Base-by-base conservation (phyloP, 2,888 invertebrate genomes). In the Drosophila putrida region DNA sequence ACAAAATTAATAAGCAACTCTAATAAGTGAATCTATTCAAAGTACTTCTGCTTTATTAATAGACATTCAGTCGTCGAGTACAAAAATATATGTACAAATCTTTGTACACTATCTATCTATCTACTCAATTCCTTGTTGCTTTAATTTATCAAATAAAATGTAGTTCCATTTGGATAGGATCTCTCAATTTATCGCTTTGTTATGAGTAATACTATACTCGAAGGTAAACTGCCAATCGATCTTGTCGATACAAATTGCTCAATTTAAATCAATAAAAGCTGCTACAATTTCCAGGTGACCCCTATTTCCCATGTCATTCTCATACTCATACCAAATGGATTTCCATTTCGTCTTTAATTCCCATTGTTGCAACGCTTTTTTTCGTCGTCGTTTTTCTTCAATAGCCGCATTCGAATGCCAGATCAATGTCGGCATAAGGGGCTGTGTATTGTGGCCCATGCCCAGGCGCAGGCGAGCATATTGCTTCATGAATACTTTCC, bases 401-500 rank as follows among this genome's bases (percentile, higher is more conserved):
- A 83, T 86, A 75, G 88, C 79, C 76, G 82, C 76, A 70, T 85
- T 75, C 79, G 86, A 78, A 66, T 87, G 86, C 86, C 86, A 85
- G 83, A 86, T 83, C 78, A 87, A 78, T 66, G 85, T 84, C 73
- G 87, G 80, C 13, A 13, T 38, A 13, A 38, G 13, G 38, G 38
- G 13, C 60, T 78, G 78, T 61, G 75, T 89, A 74, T 86, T 63
- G 62, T 61, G 35, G 61, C 54, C 49, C 49, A 47, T 70, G 72
- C 83, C 87, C 59, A 91, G 88, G 66, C 88, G 90, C 70, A 91
- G 88, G 76, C 90, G 88, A 61, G 89, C 80, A 70, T 91, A 92
- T 75, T 91, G 90, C 84, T 91, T 91, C 78, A 91, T 80, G 81
- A 92, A 89, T 83, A 91, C 89, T 87, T 90, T 90, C 91, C 91